phyloP scores from a whole-genome alignment of 35 echinoderm and acorn worm species.

The Diadema setosum region DNA sequence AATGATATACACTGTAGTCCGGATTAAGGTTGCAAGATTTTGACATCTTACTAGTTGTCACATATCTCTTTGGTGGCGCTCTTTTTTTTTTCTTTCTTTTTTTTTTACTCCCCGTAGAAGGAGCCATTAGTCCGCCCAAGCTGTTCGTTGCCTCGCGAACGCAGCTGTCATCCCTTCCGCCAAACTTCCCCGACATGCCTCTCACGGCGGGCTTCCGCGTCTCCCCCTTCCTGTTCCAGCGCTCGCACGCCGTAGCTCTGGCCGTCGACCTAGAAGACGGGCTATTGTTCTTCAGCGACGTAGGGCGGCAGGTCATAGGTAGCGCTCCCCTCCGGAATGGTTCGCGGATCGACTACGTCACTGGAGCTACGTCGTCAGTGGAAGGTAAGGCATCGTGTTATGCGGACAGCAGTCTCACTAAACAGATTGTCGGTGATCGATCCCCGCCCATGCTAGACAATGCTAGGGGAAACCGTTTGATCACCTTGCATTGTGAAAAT shows the following conservation, averaged over 20 bases:
- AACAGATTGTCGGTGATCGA: no score
- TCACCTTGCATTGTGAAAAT: no score
- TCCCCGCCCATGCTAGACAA: no score
- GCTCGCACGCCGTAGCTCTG: slow-evolving; percentile 42
- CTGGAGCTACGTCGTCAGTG: slow-evolving; percentile 50
- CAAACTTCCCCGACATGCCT: slow-evolving; percentile 63
- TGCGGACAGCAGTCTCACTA: no score
- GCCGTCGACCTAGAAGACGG: slow-evolving; percentile 56
- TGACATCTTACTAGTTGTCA: no score
- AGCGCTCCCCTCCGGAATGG: slow-evolving; percentile 2
- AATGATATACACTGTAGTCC: no score
- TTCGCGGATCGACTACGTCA: slow-evolving; percentile 18
- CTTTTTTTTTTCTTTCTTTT: no score
- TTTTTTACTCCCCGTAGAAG: no score
- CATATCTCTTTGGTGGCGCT: no score
- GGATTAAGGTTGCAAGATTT: no score
- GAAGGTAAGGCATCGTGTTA: slow-evolving; percentile 70
- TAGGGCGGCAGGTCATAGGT: slow-evolving; percentile 13
- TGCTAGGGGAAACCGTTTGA: no score
- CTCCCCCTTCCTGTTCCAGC: slow-evolving; percentile 44
- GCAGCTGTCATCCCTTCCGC: slow-evolving; percentile 67
- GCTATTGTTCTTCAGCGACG: slow-evolving; percentile 69
- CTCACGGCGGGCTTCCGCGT: not conserved
- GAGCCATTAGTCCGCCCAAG: slow-evolving; percentile 39
- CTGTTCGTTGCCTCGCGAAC: slow-evolving; percentile 39